Evolutionary conservation across 2,113 vertebrate genomes (phyloP), one percentile per base, ranked within the genome.

Genomic region (Pseudorhombus dupliciocellatus): DNA sequence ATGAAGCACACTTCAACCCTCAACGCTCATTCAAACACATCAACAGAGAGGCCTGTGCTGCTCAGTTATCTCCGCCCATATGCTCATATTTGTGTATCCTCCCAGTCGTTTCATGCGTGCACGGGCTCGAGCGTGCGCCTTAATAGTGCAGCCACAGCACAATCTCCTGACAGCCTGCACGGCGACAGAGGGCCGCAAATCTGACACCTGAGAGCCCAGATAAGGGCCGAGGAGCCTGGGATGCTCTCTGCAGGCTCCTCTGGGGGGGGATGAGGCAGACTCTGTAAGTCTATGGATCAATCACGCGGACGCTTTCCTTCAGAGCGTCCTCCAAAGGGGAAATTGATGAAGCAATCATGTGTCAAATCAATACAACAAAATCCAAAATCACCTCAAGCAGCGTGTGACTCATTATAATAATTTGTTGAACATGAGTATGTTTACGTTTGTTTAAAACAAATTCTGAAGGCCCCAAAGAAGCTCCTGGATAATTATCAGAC

Each of bases 121-220:
- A 24, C 61, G 24, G 15, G 12, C 1, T 11, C 10, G 0, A 73
- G 28, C 62, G 53, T 14, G 22, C 53, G 0, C 10, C 9, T 70
- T 66, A 84, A 94, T 92, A 89, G 91, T 90, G 90, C 91, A 91
- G 84, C 83, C 48, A 64, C 88, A 92, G 93, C 87, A 90, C 73
- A 90, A 87, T 80, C 66, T 82, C 81, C 71, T 84, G 90, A 89
- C 92, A 87, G 92, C 91, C 92, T 75, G 84, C 90, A 84, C 83
- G 84, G 91, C 89, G 93, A 88, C 94, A 93, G 77, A 89, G 83
- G 91, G 86, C 88, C 89, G 90, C 91, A 85, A 86, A 91, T 91
- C 93, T 84, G 81, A 94, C 90, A 93, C 89, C 85, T 88, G 91
- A 93, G 92, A 93, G 83, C 75, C 90, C 83, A 93, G 88, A 71